Evolutionary conservation across 2,797 vertebrate species (phyloP).

Genomic region (Etheostoma perlongum): DNA sequence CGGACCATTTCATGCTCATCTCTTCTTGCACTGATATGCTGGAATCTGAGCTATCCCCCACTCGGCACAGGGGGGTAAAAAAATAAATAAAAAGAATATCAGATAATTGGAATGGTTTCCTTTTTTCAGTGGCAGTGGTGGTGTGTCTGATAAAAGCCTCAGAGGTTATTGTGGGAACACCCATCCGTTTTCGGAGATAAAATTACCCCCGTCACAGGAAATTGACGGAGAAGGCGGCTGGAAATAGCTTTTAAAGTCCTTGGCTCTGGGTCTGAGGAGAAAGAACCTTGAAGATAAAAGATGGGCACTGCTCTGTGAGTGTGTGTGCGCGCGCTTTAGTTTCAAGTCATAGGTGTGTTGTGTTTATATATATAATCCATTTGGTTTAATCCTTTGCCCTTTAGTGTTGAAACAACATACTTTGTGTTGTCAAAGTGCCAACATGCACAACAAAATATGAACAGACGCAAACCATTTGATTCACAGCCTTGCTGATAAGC

Average conservation of each 20-base stretch:
- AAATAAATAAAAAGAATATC: slow-evolving; percentile 30
- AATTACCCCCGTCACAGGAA: slow-evolving; percentile 73
- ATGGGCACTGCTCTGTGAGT: slow-evolving; percentile 19
- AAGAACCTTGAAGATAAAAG: slow-evolving; percentile 66
- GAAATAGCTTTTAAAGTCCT: slow-evolving; percentile 75
- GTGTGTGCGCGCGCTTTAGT: slow-evolving; percentile 2
- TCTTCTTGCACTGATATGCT: slow-evolving; percentile 46
- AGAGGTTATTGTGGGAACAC: slow-evolving; percentile 77
- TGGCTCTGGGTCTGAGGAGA: slow-evolving; percentile 52
- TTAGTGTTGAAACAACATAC: slow-evolving; percentile 19
- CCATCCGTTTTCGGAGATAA: slow-evolving; percentile 76
- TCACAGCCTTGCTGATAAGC: slow-evolving; percentile 30
- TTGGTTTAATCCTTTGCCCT: slow-evolving; percentile 45
- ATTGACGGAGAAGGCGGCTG: slow-evolving; percentile 60
- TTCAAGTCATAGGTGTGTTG: slow-evolving; percentile 44
- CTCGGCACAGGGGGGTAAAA: slow-evolving; percentile 4
- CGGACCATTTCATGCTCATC: slow-evolving; percentile 55
- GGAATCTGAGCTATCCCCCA: slow-evolving; percentile 58
- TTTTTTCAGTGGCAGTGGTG: slow-evolving; percentile 47
- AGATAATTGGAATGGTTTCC: slow-evolving; percentile 62
- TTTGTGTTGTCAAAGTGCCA: slow-evolving; percentile 15
- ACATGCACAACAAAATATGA: slow-evolving; percentile 23
- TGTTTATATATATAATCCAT: slow-evolving; percentile 24
- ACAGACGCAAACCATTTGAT: slow-evolving; percentile 19
- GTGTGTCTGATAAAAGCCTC: slow-evolving; percentile 67